phyloP scores from a whole-genome alignment of 92 coral and sea anemone species.

The Zoanthus sociatus region DNA sequence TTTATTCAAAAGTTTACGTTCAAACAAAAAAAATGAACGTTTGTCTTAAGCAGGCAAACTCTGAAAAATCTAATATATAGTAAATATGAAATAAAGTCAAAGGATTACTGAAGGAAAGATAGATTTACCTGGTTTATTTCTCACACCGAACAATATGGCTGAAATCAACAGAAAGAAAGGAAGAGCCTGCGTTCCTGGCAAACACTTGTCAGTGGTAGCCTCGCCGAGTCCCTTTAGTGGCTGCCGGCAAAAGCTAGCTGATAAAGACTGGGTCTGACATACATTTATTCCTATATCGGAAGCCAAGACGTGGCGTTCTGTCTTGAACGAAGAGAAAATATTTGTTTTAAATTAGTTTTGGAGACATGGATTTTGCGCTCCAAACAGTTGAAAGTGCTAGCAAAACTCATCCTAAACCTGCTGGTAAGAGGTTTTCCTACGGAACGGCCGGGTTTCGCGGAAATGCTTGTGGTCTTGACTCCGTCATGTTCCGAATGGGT shows the following conservation, averaged over 20 bases:
- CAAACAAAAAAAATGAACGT: background rate
- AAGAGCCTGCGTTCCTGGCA: conserved; percentile 55
- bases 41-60: background rate
- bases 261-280: background rate
- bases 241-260: background rate
- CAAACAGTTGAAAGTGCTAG: conserved; percentile 76
- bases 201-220: conserved; percentile 36
- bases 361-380: conserved; percentile 70
- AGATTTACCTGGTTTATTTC: conserved; percentile 58
- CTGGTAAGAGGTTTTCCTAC: conserved; percentile 74
- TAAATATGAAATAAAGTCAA: background rate
- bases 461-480: conserved; percentile 74
- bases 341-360: background rate
- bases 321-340: background rate
- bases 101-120: conserved; percentile 24
- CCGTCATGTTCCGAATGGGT: conserved; percentile 99
- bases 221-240: background rate
- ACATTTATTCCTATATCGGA: background rate
- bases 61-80: background rate
- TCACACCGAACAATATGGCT: conserved; percentile 63
- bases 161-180: conserved; percentile 65
- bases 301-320: conserved; percentile 33
- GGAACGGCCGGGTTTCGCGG: conserved; percentile 98
- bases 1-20: background rate
- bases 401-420: conserved; percentile 81